These are phyloP conservation scores for Eurytemora carolleeae DNA, from an alignment of 1,140 invertebrate species.

Conservation along the genomic window DNA sequence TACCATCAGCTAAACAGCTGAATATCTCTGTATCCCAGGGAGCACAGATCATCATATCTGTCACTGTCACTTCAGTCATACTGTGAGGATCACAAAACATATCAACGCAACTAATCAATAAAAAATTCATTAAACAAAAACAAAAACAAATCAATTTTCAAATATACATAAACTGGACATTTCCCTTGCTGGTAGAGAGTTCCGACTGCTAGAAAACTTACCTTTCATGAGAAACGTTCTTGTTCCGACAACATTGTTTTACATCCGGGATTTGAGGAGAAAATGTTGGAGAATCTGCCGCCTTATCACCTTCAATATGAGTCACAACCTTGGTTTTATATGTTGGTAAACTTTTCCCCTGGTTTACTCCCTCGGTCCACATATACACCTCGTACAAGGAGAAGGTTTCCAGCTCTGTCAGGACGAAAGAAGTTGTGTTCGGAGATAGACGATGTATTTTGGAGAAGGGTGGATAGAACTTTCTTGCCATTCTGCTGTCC, in stretches of 20 bases:
- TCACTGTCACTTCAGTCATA: conserved; percentile 35
- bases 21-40: conserved; percentile 58
- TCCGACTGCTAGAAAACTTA: conserved; percentile 21
- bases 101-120: conserved; percentile 36
- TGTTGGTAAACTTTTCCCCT: conserved; percentile 49
- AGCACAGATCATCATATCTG: conserved; percentile 62
- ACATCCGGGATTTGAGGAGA: conserved; percentile 46
- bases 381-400: conserved; percentile 62
- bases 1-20: conserved; percentile 50
- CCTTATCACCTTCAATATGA: conserved; percentile 35
- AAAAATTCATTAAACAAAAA: conserved; percentile 1
- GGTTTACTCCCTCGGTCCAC: conserved; percentile 41
- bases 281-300: conserved; percentile 28
- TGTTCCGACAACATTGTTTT: conserved; percentile 42
- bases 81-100: conserved; percentile 53
- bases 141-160: background rate
- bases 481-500: too few relatives aligned
- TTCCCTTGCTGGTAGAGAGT: background rate
- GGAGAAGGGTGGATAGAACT: too few relatives aligned
- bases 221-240: conserved; percentile 45
- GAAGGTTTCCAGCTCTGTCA: too few relatives aligned
- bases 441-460: too few relatives aligned
- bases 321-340: conserved; percentile 44
- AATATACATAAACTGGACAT: background rate
- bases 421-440: too few relatives aligned